Conservation (phyloP, 2,113 vertebrate species). For the Tiliqua scincoides region DNA sequence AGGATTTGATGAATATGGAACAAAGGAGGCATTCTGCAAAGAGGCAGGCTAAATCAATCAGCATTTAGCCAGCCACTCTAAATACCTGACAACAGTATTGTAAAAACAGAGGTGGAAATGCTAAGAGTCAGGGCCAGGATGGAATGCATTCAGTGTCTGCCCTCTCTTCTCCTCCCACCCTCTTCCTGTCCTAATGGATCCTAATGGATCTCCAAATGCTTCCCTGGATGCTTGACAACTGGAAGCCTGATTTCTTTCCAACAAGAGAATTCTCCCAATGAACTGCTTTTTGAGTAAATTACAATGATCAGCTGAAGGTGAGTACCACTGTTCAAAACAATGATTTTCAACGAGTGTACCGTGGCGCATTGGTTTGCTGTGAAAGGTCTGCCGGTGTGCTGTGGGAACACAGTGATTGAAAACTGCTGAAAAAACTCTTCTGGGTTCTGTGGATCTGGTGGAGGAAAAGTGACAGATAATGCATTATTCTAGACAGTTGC, state of each 20-base stretch:
- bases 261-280: not conserved
- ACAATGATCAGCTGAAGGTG: not conserved
- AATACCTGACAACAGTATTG: too few relatives aligned
- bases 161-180: not conserved
- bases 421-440: too few relatives aligned
- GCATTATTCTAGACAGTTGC: too few relatives aligned
- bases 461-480: too few relatives aligned
- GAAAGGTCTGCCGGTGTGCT: too few relatives aligned
- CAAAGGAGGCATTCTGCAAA: slow-evolving; percentile 5
- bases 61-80: not conserved
- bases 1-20: slow-evolving; percentile 6
- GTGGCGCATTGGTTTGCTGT: too few relatives aligned
- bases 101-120: not conserved
- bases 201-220: slow-evolving; percentile 25
- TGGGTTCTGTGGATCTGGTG: too few relatives aligned
- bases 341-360: too few relatives aligned
- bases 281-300: not conserved
- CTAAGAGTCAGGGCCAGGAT: not conserved
- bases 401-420: too few relatives aligned
- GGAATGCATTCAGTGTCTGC: not conserved
- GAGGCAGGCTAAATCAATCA: slow-evolving; percentile 11
- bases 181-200: slow-evolving; percentile 1
- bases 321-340: too few relatives aligned
- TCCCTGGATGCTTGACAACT: slow-evolving; percentile 15
- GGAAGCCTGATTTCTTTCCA: not conserved